Conservation (phyloP, 2,797 vertebrate species). For the Streptopelia turtur region DNA sequence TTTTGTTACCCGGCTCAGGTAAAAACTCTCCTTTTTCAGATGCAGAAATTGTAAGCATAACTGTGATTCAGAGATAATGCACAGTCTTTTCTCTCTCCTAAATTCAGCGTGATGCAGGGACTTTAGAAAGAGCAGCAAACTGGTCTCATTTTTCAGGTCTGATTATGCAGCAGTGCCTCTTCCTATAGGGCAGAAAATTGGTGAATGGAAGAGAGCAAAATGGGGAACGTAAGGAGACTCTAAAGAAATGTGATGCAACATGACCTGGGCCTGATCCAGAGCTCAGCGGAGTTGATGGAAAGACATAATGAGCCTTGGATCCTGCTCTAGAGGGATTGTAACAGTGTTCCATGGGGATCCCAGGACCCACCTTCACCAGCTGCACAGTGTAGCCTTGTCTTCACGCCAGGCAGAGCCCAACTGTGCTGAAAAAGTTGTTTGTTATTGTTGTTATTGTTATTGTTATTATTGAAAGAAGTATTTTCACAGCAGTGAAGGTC, state of each 20-base stretch:
- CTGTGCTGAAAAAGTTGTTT: background rate
- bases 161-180: background rate
- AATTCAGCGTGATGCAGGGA: background rate
- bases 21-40: background rate
- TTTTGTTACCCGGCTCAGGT: background rate
- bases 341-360: background rate
- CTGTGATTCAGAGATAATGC: background rate
- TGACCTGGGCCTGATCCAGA: conserved; percentile 15
- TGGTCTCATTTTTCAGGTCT: background rate
- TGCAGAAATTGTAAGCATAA: background rate
- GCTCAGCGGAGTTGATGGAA: conserved; percentile 40
- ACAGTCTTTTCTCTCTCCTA: background rate
- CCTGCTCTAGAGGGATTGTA: background rate
- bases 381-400: background rate
- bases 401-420: background rate
- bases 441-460: conserved; percentile 52
- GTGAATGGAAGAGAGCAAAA: background rate
- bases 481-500: conserved; percentile 77
- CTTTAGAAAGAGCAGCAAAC: background rate
- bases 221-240: background rate
- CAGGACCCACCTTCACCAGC: background rate
- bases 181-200: background rate
- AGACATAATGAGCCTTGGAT: conserved; percentile 45
- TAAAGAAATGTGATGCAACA: conserved; percentile 60
- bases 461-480: conserved; percentile 64